Conservation (phyloP, 2,797 vertebrate species). For the Schizothorax lantsangensis region DNA sequence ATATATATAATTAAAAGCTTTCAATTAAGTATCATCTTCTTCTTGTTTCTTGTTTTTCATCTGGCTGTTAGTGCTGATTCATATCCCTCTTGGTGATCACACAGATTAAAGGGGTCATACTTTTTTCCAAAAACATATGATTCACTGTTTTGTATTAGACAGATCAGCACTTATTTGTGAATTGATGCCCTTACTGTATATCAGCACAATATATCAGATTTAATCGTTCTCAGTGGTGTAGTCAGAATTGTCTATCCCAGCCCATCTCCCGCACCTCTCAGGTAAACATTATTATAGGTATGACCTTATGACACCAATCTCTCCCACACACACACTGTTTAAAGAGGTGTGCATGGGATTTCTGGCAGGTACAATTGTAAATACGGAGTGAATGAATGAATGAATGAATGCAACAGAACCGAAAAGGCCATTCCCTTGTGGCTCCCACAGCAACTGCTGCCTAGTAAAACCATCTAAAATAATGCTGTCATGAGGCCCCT, state of each 20-base stretch:
- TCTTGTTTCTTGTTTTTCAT: no score
- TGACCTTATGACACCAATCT: neutral
- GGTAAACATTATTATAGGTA: conserved; percentile 60
- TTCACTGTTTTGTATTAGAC: neutral
- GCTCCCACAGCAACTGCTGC: neutral
- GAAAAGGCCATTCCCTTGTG: neutral
- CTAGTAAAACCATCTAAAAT: conserved; percentile 3
- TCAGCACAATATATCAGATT: conserved; percentile 13
- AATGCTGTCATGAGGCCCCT: conserved; percentile 9
- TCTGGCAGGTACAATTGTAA: neutral
- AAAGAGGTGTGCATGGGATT: conserved; percentile 10
- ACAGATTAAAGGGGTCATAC: neutral
- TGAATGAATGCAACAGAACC: conserved; percentile 12
- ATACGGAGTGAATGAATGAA: neutral
- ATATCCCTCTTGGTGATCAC: neutral
- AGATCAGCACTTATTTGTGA: conserved; percentile 16
- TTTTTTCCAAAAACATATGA: neutral
- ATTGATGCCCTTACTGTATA: neutral
- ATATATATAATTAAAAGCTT: no score
- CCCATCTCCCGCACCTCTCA: conserved; percentile 54
- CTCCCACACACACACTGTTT: conserved; percentile 56
- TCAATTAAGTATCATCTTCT: no score
- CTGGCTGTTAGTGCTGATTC: neutral
- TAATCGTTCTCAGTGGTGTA: neutral
- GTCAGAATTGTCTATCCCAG: conserved; percentile 1